A percentile compares a stretch with the other conserved stretches of the same genome.
Evolutionary conservation across 2,888 invertebrate species (phyloP).

Genomic region (Lamellibrachia columna): DNA sequence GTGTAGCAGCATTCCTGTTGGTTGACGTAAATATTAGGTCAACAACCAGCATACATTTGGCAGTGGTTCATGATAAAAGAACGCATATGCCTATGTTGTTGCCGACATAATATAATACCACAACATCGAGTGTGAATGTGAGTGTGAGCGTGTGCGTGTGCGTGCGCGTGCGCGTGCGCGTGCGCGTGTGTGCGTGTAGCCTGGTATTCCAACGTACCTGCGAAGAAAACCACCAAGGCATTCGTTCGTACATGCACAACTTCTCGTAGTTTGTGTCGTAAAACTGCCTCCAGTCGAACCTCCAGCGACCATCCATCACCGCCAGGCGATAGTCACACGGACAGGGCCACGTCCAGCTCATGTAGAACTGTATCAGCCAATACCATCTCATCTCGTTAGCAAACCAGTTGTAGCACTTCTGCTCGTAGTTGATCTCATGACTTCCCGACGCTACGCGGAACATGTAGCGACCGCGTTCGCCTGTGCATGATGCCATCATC

Average conservation of each 20-base stretch:
- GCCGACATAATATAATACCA: too few relatives aligned
- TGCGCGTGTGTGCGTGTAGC: too few relatives aligned
- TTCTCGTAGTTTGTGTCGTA: not conserved
- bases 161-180: too few relatives aligned
- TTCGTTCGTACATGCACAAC: not conserved
- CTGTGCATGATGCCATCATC: not conserved
- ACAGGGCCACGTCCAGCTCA: not conserved
- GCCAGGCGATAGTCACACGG: not conserved
- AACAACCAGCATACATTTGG: too few relatives aligned
- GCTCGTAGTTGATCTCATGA: slow-evolving; percentile 1
- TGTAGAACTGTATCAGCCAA: not conserved
- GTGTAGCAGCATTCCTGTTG: slow-evolving; percentile 28
- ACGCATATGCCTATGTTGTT: too few relatives aligned
- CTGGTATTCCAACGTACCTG: not conserved
- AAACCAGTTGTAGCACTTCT: slow-evolving; percentile 19
- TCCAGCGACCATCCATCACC: not conserved
- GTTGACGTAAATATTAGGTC: too few relatives aligned
- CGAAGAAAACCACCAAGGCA: not conserved
- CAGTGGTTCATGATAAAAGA: too few relatives aligned
- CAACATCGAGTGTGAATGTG: too few relatives aligned
- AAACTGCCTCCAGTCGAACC: not conserved
- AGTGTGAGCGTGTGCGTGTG: too few relatives aligned
- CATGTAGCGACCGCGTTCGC: not conserved
- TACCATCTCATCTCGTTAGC: not conserved
- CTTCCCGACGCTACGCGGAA: not conserved